A percentile compares a stretch with the other conserved stretches of the same genome.
phyloP scores from a whole-genome alignment of 2,888 invertebrate genomes.

The Eutolmus rufibarbis region DNA sequence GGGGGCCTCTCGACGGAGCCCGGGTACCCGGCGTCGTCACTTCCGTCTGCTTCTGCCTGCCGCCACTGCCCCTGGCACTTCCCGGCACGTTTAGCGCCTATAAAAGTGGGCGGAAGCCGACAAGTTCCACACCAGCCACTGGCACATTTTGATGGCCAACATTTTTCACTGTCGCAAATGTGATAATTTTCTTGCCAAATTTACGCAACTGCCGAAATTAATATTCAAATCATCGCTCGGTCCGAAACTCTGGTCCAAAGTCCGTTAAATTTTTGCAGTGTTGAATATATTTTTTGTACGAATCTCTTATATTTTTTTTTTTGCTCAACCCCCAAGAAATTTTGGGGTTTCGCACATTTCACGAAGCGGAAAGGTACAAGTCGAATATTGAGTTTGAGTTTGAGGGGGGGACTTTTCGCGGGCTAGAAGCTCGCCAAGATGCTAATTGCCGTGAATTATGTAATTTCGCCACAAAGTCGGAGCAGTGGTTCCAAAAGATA shows the following conservation, averaged over 20 bases:
- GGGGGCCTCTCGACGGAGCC: not conserved
- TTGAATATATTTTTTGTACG: not conserved
- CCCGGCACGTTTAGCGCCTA: conserved; percentile 1
- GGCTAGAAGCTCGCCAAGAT: not conserved
- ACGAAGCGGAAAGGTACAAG: not conserved
- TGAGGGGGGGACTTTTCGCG: not conserved
- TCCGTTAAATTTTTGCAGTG: not conserved
- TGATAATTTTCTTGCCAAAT: conserved; percentile 16
- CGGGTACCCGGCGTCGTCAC: not conserved
- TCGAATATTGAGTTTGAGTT: not conserved
- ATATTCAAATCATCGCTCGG: conserved; percentile 8
- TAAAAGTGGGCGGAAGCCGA: conserved; percentile 23
- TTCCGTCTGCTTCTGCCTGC: not conserved
- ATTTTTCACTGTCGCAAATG: conserved; percentile 12
- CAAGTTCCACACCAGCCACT: not conserved
- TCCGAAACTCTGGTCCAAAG: not conserved
- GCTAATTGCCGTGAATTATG: not conserved
- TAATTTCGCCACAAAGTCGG: not conserved
- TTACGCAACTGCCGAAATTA: not conserved
- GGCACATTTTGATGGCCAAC: not conserved
- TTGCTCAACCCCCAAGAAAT: not conserved
- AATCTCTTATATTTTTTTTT: not conserved
- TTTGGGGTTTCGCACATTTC: not conserved
- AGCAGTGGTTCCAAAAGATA: not conserved
- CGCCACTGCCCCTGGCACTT: not conserved